These are phyloP conservation scores for Nasonia longicornis DNA, from an alignment of 1,140 invertebrate genomes.

Conservation along the genomic window DNA sequence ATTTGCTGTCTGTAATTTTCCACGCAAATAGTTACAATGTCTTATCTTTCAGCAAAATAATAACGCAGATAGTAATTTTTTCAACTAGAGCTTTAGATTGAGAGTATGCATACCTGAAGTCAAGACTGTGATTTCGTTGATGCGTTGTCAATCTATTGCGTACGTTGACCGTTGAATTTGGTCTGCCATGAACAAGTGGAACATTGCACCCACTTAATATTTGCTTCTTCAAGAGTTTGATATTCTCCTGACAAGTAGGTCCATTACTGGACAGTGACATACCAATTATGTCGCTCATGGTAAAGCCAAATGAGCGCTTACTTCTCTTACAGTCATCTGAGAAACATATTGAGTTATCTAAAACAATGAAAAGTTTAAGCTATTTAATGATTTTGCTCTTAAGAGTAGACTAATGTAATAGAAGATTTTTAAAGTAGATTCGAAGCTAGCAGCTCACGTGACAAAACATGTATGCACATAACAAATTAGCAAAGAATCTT, in stretches of 20 bases:
- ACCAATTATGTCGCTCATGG: slow-evolving; percentile 68
- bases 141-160: slow-evolving; percentile 77
- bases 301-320: slow-evolving; percentile 64
- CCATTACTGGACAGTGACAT: slow-evolving; percentile 58
- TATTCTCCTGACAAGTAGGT: slow-evolving; percentile 34
- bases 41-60: neutral
- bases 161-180: slow-evolving; percentile 67
- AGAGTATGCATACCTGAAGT: slow-evolving; percentile 74
- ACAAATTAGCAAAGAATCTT: neutral
- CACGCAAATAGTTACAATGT: neutral
- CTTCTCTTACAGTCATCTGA: slow-evolving; percentile 51
- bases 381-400: neutral
- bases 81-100: neutral
- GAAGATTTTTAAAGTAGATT: neutral
- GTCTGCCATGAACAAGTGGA: slow-evolving; percentile 74
- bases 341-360: slow-evolving; percentile 36
- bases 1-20: neutral
- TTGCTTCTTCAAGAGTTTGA: slow-evolving; percentile 64
- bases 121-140: slow-evolving; percentile 82
- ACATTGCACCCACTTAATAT: slow-evolving; percentile 67
- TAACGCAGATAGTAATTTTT: neutral
- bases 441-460: neutral
- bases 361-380: neutral
- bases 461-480: neutral
- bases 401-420: neutral